Conservation (phyloP, 2,888 invertebrate genomes). For the Antheraea assamensis region DNA sequence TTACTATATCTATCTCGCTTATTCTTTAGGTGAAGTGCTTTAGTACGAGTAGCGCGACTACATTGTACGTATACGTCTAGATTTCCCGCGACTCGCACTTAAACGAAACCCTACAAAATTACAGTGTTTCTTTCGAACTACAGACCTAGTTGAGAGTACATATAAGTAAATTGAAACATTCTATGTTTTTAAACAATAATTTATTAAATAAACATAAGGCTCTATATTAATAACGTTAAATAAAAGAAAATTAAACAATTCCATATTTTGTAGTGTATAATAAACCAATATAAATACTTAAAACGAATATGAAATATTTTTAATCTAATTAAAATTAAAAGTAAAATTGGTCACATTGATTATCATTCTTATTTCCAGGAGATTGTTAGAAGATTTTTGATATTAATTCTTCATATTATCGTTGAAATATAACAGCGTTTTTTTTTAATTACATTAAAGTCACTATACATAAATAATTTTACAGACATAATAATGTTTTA, state of each 20-base stretch:
- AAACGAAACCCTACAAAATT: not conserved
- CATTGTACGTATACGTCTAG: not conserved
- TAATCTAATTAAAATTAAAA: no score
- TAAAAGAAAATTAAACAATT: not conserved
- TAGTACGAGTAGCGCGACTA: not conserved
- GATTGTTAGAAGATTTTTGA: no score
- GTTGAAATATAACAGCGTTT: no score
- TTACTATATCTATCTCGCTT: not conserved
- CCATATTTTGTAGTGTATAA: not conserved
- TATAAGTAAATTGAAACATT: not conserved
- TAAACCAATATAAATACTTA: not conserved
- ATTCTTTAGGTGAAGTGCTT: not conserved
- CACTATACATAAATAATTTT: no score
- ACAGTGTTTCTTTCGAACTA: not conserved
- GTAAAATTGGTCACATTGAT: not conserved
- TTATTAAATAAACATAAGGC: not conserved
- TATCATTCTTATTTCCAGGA: not conserved
- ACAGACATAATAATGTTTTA: no score
- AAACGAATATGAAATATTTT: not conserved
- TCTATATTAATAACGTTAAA: not conserved
- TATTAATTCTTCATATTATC: no score
- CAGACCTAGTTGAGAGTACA: not conserved
- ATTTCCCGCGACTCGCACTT: not conserved
- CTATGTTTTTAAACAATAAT: constrained; percentile 8
- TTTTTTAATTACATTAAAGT: no score